Base-by-base conservation (phyloP, 92 coral and sea anemone genomes). In the Heliopora coerulea region DNA sequence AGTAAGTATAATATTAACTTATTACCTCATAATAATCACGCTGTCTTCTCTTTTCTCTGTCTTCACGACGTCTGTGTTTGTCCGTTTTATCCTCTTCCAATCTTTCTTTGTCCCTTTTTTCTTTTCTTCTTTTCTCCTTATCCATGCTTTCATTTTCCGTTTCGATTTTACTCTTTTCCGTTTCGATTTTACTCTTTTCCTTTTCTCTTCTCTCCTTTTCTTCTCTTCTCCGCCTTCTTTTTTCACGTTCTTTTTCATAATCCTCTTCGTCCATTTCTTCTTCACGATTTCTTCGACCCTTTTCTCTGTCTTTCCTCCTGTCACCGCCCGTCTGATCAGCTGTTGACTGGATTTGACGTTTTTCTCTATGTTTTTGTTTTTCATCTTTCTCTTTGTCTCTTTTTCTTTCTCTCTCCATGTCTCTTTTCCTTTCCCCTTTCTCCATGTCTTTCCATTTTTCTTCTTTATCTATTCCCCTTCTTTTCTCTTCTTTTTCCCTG, bases 11-110 rank as follows among this genome's bases (percentile, higher is more conserved):
- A 10, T 32, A 12, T 1, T 35, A 11, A 57, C 14, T 40, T 1
- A 31, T 27, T 78, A 83, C 96, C 96, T 86, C 89, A 67, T 80
- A 86, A 21, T 73, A 42, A 54, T 84, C 72, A 33, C 78, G 59
- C 17, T 91, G 80, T 28, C 61, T 86, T 84, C 87, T 64, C 86
- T 84, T 61, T 62, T 90, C 84, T 54, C 60, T 87, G 73, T 90
- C 91, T 82, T 46, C 52, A 7, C 52, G 52, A 6, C n/a, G 52
- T 67, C 41, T 28, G 17, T 8, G 23, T 67, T 59, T 12, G 15
- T 63, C 46, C 21, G 19, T 52, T 3, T 67, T 56, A 25, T 67
- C 74, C 11, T 44, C 39, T 19, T 18, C 41, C 3, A 15, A 34
- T 40, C 37, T 44, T 40, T 40, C 50, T 35, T 18, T 25, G 10